Evolutionary conservation across 2,113 vertebrate species (phyloP).

Genomic region (Periophthalmus modestus): DNA sequence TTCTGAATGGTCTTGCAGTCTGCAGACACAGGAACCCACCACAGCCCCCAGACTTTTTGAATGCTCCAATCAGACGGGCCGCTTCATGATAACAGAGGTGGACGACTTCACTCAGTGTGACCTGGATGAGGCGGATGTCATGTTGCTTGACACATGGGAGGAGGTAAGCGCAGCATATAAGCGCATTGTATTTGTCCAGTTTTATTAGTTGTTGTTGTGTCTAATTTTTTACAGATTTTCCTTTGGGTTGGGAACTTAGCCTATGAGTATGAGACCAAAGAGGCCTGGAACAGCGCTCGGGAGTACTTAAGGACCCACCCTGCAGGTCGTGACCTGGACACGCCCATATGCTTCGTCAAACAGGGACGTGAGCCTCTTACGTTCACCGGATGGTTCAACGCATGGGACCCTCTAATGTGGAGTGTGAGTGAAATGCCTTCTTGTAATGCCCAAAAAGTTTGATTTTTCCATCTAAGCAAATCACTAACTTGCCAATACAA

Average conservation of each 20-base stretch:
- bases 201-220: neutral
- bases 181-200: neutral
- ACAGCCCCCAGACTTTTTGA: constrained; percentile 87
- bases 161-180: constrained; percentile 77
- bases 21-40: constrained; percentile 74
- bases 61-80: constrained; percentile 89
- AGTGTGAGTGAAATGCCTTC: constrained; percentile 79
- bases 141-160: constrained; percentile 92
- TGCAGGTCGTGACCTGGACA: constrained; percentile 80
- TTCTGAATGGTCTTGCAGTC: constrained; percentile 60
- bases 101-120: constrained; percentile 84
- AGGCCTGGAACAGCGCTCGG: constrained; percentile 71
- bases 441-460: neutral
- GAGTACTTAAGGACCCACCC: constrained; percentile 88
- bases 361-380: constrained; percentile 86
- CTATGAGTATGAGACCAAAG: constrained; percentile 81
- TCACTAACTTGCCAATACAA: constrained; percentile 17
- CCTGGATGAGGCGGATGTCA: constrained; percentile 90
- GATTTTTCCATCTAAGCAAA: constrained; percentile 2
- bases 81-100: constrained; percentile 86
- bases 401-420: constrained; percentile 92
- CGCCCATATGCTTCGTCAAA: constrained; percentile 82
- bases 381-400: constrained; percentile 91
- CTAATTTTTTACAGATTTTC: constrained; percentile 80
- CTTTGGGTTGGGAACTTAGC: constrained; percentile 85